These are phyloP conservation scores for Dynastes tityus DNA, from an alignment of 2,888 invertebrate genomes.

Conservation along the genomic window DNA sequence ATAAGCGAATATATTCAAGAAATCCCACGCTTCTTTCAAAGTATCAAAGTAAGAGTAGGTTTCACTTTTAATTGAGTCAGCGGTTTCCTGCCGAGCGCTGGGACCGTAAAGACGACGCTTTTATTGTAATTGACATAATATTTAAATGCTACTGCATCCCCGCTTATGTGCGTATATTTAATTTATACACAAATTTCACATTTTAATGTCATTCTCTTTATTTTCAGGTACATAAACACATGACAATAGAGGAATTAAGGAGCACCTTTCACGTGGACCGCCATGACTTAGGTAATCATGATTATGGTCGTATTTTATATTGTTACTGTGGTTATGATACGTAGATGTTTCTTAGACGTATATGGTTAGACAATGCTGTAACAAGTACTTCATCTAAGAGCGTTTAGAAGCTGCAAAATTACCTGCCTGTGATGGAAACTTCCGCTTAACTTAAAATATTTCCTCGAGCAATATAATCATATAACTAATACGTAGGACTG, in stretches of 20 bases:
- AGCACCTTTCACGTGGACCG: slow-evolving; percentile 89
- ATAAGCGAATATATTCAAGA: neutral
- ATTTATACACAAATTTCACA: slow-evolving; percentile 15
- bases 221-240: slow-evolving; percentile 91
- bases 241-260: slow-evolving; percentile 87
- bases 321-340: slow-evolving; percentile 8
- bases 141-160: slow-evolving; percentile 15
- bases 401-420: neutral
- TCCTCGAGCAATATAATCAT: neutral
- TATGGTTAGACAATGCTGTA: neutral
- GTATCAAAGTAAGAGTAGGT: slow-evolving; percentile 35
- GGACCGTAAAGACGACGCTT: slow-evolving; percentile 7
- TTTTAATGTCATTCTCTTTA: slow-evolving; percentile 48
- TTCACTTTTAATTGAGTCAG: slow-evolving; percentile 47
- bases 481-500: no score
- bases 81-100: slow-evolving; percentile 34
- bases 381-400: neutral
- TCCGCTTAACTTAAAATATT: slow-evolving; percentile 1
- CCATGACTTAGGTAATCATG: slow-evolving; percentile 75
- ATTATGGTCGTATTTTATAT: slow-evolving; percentile 17
- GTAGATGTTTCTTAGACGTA: neutral
- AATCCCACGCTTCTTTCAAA: neutral
- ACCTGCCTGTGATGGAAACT: neutral
- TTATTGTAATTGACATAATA: slow-evolving; percentile 40
- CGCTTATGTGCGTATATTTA: slow-evolving; percentile 3